These are phyloP conservation scores for Hyperoodon ampullatus DNA, from an alignment of 2,113 vertebrate species.

Conservation along the genomic window DNA sequence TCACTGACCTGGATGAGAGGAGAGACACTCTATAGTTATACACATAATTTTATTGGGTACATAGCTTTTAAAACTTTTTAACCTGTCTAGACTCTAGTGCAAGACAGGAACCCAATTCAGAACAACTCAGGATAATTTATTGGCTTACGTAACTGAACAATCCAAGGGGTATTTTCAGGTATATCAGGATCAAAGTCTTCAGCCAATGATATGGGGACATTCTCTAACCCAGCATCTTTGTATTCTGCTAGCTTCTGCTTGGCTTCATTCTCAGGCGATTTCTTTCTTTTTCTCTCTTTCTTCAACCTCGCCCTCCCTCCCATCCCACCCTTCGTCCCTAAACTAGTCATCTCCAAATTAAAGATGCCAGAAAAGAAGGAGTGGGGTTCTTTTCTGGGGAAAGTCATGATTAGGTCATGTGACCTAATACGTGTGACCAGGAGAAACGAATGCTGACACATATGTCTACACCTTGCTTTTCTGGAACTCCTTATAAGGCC, in stretches of 20 bases:
- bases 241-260: background rate
- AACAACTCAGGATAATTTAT: background rate
- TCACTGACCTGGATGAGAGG: background rate
- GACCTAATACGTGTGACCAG: background rate
- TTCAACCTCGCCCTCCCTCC: background rate
- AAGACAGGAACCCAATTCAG: slow-evolving; percentile 3
- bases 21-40: background rate
- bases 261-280: background rate
- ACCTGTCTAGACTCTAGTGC: background rate
- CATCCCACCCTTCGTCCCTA: background rate
- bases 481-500: background rate
- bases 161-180: background rate
- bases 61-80: slow-evolving; percentile 14
- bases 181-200: background rate
- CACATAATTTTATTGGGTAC: background rate
- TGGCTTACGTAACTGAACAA: background rate
- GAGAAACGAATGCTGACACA: background rate
- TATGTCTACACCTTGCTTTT: background rate
- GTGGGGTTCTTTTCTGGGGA: background rate
- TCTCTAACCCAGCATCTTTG: background rate
- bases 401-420: background rate
- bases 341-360: background rate
- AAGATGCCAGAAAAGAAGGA: background rate
- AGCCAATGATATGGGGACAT: background rate
- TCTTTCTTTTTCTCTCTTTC: background rate